phyloP scores from a whole-genome alignment of 2,797 vertebrate genomes.

The Botia kubotai region DNA sequence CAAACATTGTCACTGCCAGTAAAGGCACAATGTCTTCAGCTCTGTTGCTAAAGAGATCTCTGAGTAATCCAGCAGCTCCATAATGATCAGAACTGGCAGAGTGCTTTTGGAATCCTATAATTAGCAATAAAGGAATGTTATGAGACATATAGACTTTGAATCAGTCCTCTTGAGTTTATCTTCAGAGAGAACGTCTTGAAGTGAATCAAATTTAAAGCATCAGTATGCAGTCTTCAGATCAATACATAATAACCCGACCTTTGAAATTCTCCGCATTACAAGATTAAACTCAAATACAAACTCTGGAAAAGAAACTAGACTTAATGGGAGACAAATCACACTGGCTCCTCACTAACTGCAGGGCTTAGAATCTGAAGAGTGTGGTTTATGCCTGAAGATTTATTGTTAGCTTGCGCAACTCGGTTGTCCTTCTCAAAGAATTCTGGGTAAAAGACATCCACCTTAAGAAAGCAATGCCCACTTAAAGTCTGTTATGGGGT shows the following conservation, averaged over 20 bases:
- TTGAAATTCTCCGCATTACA: slow-evolving; percentile 39
- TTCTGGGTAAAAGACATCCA: slow-evolving; percentile 20
- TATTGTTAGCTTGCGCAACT: slow-evolving; percentile 14
- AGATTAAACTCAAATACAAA: slow-evolving; percentile 41
- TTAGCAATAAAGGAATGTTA: slow-evolving; percentile 9
- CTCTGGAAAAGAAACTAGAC: slow-evolving; percentile 15
- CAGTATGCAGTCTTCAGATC: slow-evolving; percentile 49
- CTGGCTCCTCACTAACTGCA: slow-evolving; percentile 4
- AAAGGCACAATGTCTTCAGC: slow-evolving; percentile 53
- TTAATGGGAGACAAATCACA: slow-evolving; percentile 42
- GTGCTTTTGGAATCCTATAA: slow-evolving; percentile 9
- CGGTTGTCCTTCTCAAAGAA: slow-evolving; percentile 23
- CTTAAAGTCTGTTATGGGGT: neutral
- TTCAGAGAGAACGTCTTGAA: slow-evolving; percentile 7
- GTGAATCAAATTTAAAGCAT: slow-evolving; percentile 43
- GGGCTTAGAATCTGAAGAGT: slow-evolving; percentile 25
- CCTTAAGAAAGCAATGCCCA: slow-evolving; percentile 1
- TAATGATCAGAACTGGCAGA: slow-evolving; percentile 43
- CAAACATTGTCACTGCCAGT: slow-evolving; percentile 59
- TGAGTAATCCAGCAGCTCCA: slow-evolving; percentile 18
- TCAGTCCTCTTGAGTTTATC: slow-evolving; percentile 21
- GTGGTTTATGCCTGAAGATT: slow-evolving; percentile 13
- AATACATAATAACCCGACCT: slow-evolving; percentile 48
- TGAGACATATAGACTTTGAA: neutral
- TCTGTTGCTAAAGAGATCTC: slow-evolving; percentile 46